Evolutionary conservation across 2,113 vertebrate genomes (phyloP), one percentile per base, ranked within the genome.

Genomic region (Brachionichthys hirsutus): DNA sequence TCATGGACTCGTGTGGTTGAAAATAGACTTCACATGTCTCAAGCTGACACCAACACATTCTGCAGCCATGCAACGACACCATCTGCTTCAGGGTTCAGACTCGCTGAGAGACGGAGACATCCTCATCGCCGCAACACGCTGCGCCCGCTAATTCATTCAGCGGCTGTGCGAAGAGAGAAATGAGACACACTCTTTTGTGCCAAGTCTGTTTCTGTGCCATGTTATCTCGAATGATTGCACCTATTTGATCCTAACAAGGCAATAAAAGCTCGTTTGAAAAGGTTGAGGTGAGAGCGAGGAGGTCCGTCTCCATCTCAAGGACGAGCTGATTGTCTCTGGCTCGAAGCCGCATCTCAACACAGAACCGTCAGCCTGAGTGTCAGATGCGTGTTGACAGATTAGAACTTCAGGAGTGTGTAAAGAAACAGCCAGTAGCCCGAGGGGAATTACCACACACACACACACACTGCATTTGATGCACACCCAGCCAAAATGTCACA

Each of bases 1-100:
- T 49, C 40, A 40, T 16, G 44, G 65, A 35, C 10, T 51, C 9
- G 24, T 62, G 50, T 45, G 53, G 49, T 47, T 59, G 62, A 75
- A 60, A 61, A 48, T 51, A 45, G 48, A 59, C 24, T n/a, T 58
- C 54, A 16, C 57, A 75, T 58, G 63, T 46, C 67, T 68, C 57
- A 53, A 63, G 78, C 7, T 67, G 65, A 49, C 41, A 67, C 20
- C 19, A 45, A 67, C 48, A 75, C 46, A 59, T 77, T 73, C 62
- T 70, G 85, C 56, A 78, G 72, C 78, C 74, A 77, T 73, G 75
- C 77, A 80, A 85, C 78, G 78, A 85, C 60, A 83, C 86, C 89
- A 89, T 89, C 87, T 91, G 86, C 71, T 82, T 75, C 34, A 60
- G 65, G 42, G 69, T 73, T 65, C 64, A 66, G 50, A 67, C 72